Evolutionary conservation across 1,140 invertebrate genomes (phyloP).

Genomic region (Drosophila subobscura): DNA sequence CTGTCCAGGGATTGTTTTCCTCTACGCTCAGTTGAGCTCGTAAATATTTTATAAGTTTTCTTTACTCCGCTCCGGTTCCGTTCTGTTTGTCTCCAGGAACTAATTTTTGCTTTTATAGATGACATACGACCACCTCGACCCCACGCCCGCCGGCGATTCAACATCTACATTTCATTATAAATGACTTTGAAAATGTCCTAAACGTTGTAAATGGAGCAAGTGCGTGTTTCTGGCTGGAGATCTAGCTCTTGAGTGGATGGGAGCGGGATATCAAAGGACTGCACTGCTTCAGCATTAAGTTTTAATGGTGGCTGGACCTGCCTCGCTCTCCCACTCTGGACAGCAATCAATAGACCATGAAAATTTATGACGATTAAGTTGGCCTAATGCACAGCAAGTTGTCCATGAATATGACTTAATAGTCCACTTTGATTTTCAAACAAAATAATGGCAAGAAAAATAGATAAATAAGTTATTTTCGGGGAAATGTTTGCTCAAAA

Average conservation of each 20-base stretch:
- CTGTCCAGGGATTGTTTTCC: slow-evolving; percentile 36
- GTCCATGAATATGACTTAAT: slow-evolving; percentile 45
- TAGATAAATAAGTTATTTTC: slow-evolving; percentile 10
- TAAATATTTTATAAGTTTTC: slow-evolving; percentile 79
- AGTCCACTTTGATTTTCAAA: slow-evolving; percentile 9
- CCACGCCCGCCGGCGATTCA: slow-evolving; percentile 21
- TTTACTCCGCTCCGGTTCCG: slow-evolving; percentile 1
- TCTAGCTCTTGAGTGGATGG: no score
- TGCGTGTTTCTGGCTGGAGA: slow-evolving; percentile 33
- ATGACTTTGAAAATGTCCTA: slow-evolving; percentile 73
- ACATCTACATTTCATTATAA: slow-evolving; percentile 79
- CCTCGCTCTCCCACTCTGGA: not conserved
- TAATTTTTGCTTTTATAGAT: slow-evolving; percentile 70
- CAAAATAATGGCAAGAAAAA: no score
- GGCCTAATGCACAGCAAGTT: slow-evolving; percentile 25
- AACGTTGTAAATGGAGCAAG: slow-evolving; percentile 57
- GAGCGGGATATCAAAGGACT: slow-evolving; percentile 1
- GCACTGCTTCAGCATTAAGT: slow-evolving; percentile 21
- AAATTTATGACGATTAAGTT: slow-evolving; percentile 46
- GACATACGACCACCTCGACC: slow-evolving; percentile 60
- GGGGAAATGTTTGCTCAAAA: slow-evolving; percentile 7
- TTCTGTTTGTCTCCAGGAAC: slow-evolving; percentile 38
- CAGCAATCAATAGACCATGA: slow-evolving; percentile 51
- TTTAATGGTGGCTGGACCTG: slow-evolving; percentile 17
- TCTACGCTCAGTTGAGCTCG: slow-evolving; percentile 64